A percentile compares a stretch with the other conserved stretches of the same genome.
These are phyloP conservation scores for Lasioglossum baleicum DNA, from an alignment of 1,140 invertebrate species.

Conservation along the genomic window DNA sequence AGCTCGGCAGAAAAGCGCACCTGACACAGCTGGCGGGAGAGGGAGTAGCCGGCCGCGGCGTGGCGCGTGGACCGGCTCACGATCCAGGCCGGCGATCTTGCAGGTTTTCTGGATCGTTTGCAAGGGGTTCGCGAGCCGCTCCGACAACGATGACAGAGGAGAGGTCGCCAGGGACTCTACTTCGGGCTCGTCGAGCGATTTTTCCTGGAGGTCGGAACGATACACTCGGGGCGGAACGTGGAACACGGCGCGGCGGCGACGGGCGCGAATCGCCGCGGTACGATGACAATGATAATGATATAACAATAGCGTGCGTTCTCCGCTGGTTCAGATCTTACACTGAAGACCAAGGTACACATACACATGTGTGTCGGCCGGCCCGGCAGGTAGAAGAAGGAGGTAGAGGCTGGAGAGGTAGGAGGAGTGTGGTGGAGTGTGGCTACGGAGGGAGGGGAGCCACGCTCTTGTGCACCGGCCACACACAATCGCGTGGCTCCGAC, in stretches of 20 bases:
- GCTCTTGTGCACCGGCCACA: conserved; percentile 69
- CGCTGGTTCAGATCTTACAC: conserved; percentile 80
- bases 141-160: not conserved
- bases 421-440: conserved; percentile 67
- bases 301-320: conserved; percentile 80
- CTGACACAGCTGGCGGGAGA: not conserved
- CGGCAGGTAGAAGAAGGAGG: conserved; percentile 70
- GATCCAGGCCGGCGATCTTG: not conserved
- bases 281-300: conserved; percentile 78
- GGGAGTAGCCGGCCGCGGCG: not conserved
- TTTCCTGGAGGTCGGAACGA: conserved; percentile 9
- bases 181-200: not conserved
- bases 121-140: not conserved
- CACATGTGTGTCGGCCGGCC: conserved; percentile 75
- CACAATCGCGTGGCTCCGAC: conserved; percentile 56
- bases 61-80: conserved; percentile 8
- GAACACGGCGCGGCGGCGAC: conserved; percentile 24
- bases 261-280: conserved; percentile 55
- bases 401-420: conserved; percentile 61
- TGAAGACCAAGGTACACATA: conserved; percentile 79
- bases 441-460: conserved; percentile 63
- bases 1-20: not conserved
- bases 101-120: conserved; percentile 6
- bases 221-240: conserved; percentile 28
- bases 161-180: conserved; percentile 11